Evolutionary conservation across 2,888 invertebrate genomes (phyloP).

Genomic region (Melikaiella ostensackeni): DNA sequence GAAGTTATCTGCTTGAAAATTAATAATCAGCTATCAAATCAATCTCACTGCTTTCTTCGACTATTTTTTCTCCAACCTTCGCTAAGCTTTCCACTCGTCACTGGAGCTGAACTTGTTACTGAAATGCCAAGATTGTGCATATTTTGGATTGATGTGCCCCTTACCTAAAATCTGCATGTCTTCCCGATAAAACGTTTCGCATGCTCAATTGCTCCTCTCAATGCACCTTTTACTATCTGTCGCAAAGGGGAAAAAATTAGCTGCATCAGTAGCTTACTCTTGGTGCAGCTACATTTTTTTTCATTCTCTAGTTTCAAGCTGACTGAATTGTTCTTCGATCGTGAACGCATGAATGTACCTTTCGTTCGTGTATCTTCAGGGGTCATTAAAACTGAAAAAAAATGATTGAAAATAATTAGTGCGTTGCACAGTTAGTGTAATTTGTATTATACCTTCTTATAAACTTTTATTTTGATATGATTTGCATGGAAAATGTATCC

Average conservation of each 20-base stretch:
- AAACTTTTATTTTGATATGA: neutral
- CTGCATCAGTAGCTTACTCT: no score
- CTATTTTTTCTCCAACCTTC: neutral
- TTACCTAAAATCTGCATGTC: slow-evolving; percentile 37
- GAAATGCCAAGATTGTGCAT: slow-evolving; percentile 59
- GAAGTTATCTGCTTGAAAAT: neutral
- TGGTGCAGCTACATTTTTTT: no score
- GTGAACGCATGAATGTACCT: slow-evolving; percentile 9
- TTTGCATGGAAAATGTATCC: neutral
- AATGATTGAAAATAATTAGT: neutral
- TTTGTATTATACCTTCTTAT: neutral
- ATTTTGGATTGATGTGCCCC: slow-evolving; percentile 58
- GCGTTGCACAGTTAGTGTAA: neutral
- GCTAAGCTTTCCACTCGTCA: neutral
- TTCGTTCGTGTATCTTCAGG: neutral
- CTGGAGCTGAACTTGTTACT: slow-evolving; percentile 56
- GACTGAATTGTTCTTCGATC: neutral
- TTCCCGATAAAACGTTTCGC: neutral
- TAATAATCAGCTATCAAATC: slow-evolving; percentile 13
- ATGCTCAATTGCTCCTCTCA: neutral
- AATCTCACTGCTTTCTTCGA: neutral
- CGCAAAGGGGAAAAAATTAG: no score
- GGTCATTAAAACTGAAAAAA: neutral
- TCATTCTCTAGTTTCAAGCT: neutral
- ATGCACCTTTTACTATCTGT: slow-evolving; percentile 5